Evolutionary conservation across 1,140 invertebrate species (phyloP), one percentile per base, ranked within the genome.

Genomic region (Brachionus rotundiformis): DNA sequence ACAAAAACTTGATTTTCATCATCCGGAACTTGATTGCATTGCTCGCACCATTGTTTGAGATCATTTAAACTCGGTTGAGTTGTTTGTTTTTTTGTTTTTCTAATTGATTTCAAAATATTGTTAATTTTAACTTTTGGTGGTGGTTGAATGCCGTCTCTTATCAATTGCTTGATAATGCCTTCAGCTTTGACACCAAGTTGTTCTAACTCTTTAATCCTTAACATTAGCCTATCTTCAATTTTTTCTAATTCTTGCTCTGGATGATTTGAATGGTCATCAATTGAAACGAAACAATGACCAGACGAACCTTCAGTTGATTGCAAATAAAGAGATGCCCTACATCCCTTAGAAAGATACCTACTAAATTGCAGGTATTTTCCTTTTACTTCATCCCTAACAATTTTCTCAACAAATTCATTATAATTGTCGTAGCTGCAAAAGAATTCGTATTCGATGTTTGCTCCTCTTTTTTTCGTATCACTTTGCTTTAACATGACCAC

Each of bases 201-300:
- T 49, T 49, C 47, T 49, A 5, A 19, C 16, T 49, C 47, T 49
- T 49, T 49, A 19, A 49, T 49, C 16, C 47, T 36, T 36, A 36
- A 36, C 33, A 36, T 36, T 36, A 36, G 8, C 33, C 47, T 19
- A 19, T 49, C 47, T 49, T 63, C 59, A 29, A 63, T 63, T 63
- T 63, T 27, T 27, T 63, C 59, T 63, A 23, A 29, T 33, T 63
- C 59, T 29, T 63, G 59, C 59, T 71, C 29, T 33, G 65, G 65
- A 71, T 71, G 65, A 36, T 71, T 71, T 71, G 65, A 71, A 71
- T 71, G 65, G 33, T 39, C 65, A 33, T 71, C 29, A 23, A 36
- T 39, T 33, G 33, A 71, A 71, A 71, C 16, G 16, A 71, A 71
- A 71, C 65, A 71, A 71, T 33, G 29, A 31, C 65, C 65, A 71